Percentiles rank a stretch among this genome's conserved stretches.
Evolutionary conservation across 2,888 invertebrate genomes (phyloP).

Genomic region (Cephus rjabovi): DNA sequence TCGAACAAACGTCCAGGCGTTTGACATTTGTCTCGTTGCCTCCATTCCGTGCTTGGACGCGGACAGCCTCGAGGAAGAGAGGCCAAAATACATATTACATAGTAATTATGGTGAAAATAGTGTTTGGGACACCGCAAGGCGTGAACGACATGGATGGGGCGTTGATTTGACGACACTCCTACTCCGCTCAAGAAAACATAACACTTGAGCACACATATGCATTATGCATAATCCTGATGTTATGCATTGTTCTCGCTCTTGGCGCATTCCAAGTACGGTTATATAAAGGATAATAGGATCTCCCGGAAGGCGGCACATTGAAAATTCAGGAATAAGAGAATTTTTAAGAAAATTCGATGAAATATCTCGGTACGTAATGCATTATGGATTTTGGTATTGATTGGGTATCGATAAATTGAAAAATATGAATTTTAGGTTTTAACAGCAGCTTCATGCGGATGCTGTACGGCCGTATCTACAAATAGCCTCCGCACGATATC

Average conservation of each 20-base stretch:
- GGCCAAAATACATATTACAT: slow-evolving; percentile 19
- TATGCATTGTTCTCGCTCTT: slow-evolving; percentile 42
- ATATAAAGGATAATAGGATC: not conserved
- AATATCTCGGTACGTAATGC: too few species aligned
- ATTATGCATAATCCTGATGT: slow-evolving; percentile 49
- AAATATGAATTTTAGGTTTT: not conserved
- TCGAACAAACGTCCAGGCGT: slow-evolving; percentile 4
- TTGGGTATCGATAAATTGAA: not conserved
- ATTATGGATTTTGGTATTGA: not conserved
- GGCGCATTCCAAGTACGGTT: slow-evolving; percentile 4
- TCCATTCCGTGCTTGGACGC: not conserved
- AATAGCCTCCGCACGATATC: not conserved
- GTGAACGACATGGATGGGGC: slow-evolving; percentile 56
- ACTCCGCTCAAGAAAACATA: slow-evolving; percentile 43
- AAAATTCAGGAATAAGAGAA: not conserved
- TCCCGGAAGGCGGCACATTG: not conserved
- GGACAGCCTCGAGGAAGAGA: not conserved
- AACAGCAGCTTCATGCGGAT: not conserved
- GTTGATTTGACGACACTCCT: slow-evolving; percentile 59
- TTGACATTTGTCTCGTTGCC: slow-evolving; percentile 14
- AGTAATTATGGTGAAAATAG: slow-evolving; percentile 24
- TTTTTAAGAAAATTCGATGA: not conserved
- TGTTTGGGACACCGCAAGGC: slow-evolving; percentile 38
- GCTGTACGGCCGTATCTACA: not conserved
- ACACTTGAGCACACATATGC: slow-evolving; percentile 44